These are phyloP conservation scores for Melospiza melodia DNA, from an alignment of 2,113 vertebrate species.

Conservation along the genomic window DNA sequence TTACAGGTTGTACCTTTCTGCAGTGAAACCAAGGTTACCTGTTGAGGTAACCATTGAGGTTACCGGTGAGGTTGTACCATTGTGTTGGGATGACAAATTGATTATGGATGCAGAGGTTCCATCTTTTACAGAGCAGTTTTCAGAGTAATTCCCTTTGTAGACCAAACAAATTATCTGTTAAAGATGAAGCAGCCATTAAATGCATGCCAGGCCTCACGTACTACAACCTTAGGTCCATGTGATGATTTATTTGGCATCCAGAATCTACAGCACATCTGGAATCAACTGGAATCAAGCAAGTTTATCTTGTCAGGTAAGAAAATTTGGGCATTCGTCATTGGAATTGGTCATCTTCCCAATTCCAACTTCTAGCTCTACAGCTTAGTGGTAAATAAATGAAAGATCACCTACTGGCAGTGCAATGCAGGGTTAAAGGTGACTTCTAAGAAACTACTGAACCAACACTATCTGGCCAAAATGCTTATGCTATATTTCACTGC, in stretches of 20 bases:
- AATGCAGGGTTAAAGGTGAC: background rate
- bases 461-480: background rate
- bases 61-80: background rate
- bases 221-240: background rate
- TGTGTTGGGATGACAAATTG: background rate
- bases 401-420: background rate
- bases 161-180: background rate
- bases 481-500: background rate
- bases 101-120: background rate
- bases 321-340: background rate
- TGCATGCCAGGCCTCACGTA: background rate
- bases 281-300: background rate
- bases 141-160: slow-evolving; percentile 27
- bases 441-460: background rate
- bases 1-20: slow-evolving; percentile 15
- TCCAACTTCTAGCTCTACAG: background rate
- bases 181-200: slow-evolving; percentile 22
- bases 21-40: background rate
- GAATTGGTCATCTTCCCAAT: background rate
- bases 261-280: background rate
- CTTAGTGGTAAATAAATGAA: background rate
- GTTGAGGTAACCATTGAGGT: too few relatives aligned
- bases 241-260: background rate
- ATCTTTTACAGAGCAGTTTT: slow-evolving; percentile 41
- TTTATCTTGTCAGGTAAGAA: slow-evolving; percentile 64